Conservation (phyloP, 2,113 vertebrate genomes). For the Aythya baeri region DNA sequence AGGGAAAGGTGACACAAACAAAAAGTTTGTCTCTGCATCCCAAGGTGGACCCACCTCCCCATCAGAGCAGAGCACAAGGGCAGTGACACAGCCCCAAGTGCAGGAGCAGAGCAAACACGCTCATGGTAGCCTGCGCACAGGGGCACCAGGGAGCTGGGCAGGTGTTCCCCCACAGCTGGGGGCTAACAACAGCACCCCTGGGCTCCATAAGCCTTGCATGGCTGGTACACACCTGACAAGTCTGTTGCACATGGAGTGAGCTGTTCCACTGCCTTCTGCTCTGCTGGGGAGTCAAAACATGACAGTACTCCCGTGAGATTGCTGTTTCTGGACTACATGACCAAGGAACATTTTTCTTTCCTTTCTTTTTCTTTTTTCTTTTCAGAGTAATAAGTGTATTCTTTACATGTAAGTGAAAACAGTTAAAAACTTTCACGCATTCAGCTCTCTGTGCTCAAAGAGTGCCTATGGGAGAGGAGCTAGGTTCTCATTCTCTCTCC, state of each 20-base stretch:
- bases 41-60: neutral
- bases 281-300: neutral
- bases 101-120: neutral
- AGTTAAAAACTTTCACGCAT: neutral
- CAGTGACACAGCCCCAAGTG: neutral
- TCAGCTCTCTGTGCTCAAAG: neutral
- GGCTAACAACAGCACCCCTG: neutral
- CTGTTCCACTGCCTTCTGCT: neutral
- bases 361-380: too few relatives aligned
- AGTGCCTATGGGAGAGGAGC: neutral
- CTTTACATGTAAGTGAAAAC: neutral
- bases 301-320: neutral
- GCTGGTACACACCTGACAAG: neutral
- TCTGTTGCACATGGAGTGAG: neutral
- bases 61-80: neutral
- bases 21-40: neutral
- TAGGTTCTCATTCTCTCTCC: conserved; percentile 2
- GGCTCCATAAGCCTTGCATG: neutral
- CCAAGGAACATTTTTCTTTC: neutral
- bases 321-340: neutral
- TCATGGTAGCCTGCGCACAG: neutral
- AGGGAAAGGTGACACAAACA: neutral
- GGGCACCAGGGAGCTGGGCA: neutral
- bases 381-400: neutral
- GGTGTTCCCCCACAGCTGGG: accelerated